Base-by-base conservation (phyloP, 2,797 vertebrate species). In the Leptatherina wallacei region DNA sequence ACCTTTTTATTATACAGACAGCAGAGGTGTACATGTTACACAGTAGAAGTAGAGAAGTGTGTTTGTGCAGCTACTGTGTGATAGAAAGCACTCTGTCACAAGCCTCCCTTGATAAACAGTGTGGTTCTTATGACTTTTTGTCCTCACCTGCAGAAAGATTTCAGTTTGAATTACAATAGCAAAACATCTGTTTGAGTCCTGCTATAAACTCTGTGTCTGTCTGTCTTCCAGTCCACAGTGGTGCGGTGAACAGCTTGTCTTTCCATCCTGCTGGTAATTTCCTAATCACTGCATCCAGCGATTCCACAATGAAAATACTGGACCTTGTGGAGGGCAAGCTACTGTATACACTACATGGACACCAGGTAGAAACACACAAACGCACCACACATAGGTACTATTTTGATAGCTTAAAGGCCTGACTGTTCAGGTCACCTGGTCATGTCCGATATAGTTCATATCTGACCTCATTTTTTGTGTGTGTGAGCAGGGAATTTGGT, bases 251-350 rank as follows among this genome's bases (percentile, higher is more conserved):
- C 38, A 87, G 93, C 69, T 93, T 99, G 69, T 99, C 97, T 80
- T 98, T 99, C 90, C 98, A 99, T 75, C 95, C 96, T 0, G 93
- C 93, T 58, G 98, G 97, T 74, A 97, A 96, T 88, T 98, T 96
- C 91, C 95, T 99, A 80, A 90, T 99, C 87, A 98, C 97, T 1
- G 96, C 96, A 9, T 98, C 98, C 79, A 97, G 89, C 0, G 98
- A 99, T 91, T 98, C 97, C 38, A 99, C 98, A 22, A 85, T 98
- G 86, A 99, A 98, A 93, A 96, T 99, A 79, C 84, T 99, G 91
- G 97, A 99, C 83, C 93, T 99, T 69, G 82, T 98, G 69, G 97
- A 99, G 89, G 98, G 98, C 77, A 96, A 96, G 61, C 94, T 98
- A 30, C 94, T 98, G 32, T 99, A 97, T 71, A 99, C 98, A 1